A percentile compares a stretch with the other conserved stretches of the same genome.
These are phyloP conservation scores for Gandaritis pyraliata DNA, from an alignment of 2,888 invertebrate species.

Conservation along the genomic window DNA sequence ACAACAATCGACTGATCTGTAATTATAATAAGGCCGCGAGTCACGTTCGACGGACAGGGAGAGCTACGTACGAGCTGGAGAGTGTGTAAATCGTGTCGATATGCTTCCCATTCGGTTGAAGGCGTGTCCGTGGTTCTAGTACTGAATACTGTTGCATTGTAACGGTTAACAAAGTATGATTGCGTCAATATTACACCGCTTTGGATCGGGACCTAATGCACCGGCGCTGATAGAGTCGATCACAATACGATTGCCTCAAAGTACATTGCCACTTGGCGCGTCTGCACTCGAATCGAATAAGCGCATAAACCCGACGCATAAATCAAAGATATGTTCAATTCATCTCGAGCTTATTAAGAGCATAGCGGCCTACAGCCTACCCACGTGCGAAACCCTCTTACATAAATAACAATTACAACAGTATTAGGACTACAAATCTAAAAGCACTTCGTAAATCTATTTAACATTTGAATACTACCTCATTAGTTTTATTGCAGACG, in stretches of 20 bases:
- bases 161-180: conserved; percentile 64
- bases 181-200: conserved; percentile 59
- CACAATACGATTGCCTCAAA: conserved; percentile 54
- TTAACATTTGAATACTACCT: conserved; percentile 41
- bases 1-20: conserved; percentile 81
- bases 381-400: conserved; percentile 43
- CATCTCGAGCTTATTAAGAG: conserved; percentile 45
- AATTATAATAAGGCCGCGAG: conserved; percentile 79
- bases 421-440: conserved; percentile 44
- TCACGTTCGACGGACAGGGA: conserved; percentile 67
- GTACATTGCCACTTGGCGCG: conserved; percentile 41
- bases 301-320: conserved; percentile 42
- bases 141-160: conserved; percentile 56
- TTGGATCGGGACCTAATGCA: conserved; percentile 52
- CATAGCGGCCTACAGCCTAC: conserved; percentile 43
- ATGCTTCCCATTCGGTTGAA: conserved; percentile 58
- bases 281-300: conserved; percentile 35
- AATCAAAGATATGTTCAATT: conserved; percentile 45
- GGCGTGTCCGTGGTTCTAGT: conserved; percentile 58
- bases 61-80: conserved; percentile 47
- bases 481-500: conserved; percentile 33
- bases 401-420: conserved; percentile 47
- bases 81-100: conserved; percentile 56
- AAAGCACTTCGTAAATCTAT: conserved; percentile 45
- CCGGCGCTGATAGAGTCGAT: conserved; percentile 48